Evolutionary conservation across 2,113 vertebrate species (phyloP), one percentile per base, ranked within the genome.

Genomic region (Periophthalmodon schlosseri): DNA sequence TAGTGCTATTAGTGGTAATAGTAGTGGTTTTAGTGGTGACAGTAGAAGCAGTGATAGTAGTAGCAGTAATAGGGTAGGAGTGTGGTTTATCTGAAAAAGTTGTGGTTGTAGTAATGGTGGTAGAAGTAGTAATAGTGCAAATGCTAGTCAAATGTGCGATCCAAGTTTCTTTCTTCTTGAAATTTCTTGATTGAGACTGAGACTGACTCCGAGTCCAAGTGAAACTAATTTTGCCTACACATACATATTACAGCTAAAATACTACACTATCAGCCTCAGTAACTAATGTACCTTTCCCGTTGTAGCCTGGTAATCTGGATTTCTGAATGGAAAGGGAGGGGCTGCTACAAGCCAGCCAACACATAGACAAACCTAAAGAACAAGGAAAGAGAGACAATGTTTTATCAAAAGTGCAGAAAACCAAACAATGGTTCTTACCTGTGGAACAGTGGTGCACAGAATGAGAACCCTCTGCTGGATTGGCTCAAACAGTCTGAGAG

Each of bases 381-480:
- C 76, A 73, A 60, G 2, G 4, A 73, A 21, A 46, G 5, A 3
- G 72, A 47, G 2, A 67, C 5, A 8, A 2, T 3, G 0, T 44
- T 24, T 24, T 24, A 20, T 44, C n/a, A 28, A 15, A 34, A 34
- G 3, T 12, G 9, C 34, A 44, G 18, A 36, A 11, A 39, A 39
- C 8, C 10, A 2, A 9, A 34, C n/a, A 4, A 46, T 23, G 14
- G 15, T 23, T 47, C 39, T 23, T 44, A 91, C 90, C 84, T 94
- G 93, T 33, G 92, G 85, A 58, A 85, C 81, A 54, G 92, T 93
- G 4, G 91, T 93, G n/a, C 77, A 82, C 5, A 91, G 50, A 9
- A 94, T 92, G 14, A 93, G 63, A 23, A 54, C 74, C 77, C 90
- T 87, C 72, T 94, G 94, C 7, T 93, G 93, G 36, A 66, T 49